phyloP scores from a whole-genome alignment of 2,888 invertebrate genomes.

The Andrena dorsata region DNA sequence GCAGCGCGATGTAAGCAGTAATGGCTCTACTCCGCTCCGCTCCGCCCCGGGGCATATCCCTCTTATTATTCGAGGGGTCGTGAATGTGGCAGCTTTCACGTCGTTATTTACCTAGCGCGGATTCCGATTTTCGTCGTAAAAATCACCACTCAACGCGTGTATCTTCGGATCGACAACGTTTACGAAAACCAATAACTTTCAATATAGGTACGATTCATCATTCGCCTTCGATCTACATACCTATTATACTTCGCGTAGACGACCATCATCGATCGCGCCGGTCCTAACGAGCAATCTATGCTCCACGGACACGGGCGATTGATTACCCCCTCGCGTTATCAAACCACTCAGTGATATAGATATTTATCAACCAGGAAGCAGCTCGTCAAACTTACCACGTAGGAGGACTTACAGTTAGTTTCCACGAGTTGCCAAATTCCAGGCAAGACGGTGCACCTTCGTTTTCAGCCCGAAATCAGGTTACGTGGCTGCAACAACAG shows the following conservation, averaged over 20 bases:
- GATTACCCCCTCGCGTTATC: background rate
- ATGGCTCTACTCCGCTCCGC: slow-evolving; percentile 27
- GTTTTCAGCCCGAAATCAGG: background rate
- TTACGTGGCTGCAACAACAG: background rate
- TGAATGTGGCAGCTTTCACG: slow-evolving; percentile 42
- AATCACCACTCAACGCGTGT: background rate
- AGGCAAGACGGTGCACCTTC: background rate
- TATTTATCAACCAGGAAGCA: slow-evolving; percentile 1
- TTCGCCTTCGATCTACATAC: too few species aligned
- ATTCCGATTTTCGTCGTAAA: slow-evolving; percentile 20
- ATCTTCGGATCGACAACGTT: background rate
- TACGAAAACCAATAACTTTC: background rate
- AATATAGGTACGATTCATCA: too few species aligned
- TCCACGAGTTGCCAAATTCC: background rate
- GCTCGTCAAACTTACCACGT: background rate
- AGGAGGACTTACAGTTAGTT: background rate
- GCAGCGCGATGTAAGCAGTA: slow-evolving; percentile 31
- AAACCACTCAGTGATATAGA: background rate
- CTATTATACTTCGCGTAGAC: background rate
- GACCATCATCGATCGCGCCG: background rate
- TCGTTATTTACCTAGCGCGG: slow-evolving; percentile 32
- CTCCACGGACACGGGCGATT: background rate
- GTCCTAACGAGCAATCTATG: background rate
- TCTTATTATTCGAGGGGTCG: slow-evolving; percentile 20
- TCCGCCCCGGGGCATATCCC: slow-evolving; percentile 18